Percentiles rank a stretch among this genome's conserved stretches.
Conservation (phyloP, 1,140 invertebrate species). For the Achatina immaculata region DNA sequence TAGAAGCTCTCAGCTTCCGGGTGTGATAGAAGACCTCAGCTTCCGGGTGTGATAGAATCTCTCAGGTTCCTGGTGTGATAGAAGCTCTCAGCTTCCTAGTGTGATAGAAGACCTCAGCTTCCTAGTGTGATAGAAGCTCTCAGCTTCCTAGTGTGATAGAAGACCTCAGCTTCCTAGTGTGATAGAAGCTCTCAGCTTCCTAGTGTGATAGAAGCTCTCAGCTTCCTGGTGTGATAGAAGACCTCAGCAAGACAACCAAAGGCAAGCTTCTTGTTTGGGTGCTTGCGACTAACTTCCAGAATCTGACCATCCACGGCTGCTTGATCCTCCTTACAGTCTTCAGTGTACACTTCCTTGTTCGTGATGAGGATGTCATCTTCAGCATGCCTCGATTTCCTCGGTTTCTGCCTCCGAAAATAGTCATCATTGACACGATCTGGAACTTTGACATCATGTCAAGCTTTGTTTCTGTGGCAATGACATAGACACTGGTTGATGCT, state of each 20-base stretch:
- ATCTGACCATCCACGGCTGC: slow-evolving; percentile 83
- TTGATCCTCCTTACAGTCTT: slow-evolving; percentile 93
- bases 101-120: too few relatives aligned
- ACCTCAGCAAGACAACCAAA: slow-evolving; percentile 90
- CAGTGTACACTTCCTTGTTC: slow-evolving; percentile 83
- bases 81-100: too few relatives aligned
- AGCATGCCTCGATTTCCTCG: slow-evolving; percentile 71
- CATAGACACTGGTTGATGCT: slow-evolving; percentile 93
- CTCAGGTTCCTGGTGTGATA: too few relatives aligned
- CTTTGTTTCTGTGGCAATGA: slow-evolving; percentile 95
- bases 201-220: too few relatives aligned
- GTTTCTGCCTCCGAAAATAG: slow-evolving; percentile 86
- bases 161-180: too few relatives aligned
- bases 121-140: too few relatives aligned
- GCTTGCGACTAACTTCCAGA: slow-evolving; percentile 84
- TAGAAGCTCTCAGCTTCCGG: too few relatives aligned
- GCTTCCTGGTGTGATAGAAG: slow-evolving; percentile 92
- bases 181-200: too few relatives aligned
- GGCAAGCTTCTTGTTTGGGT: slow-evolving; percentile 87
- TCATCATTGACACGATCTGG: slow-evolving; percentile 90
- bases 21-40: too few relatives aligned
- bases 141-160: too few relatives aligned
- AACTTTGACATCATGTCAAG: slow-evolving; percentile 87
- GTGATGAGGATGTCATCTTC: slow-evolving; percentile 90
- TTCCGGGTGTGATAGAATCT: too few relatives aligned